Evolutionary conservation across 2,797 vertebrate species (phyloP).

Genomic region (Limosa lapponica): DNA sequence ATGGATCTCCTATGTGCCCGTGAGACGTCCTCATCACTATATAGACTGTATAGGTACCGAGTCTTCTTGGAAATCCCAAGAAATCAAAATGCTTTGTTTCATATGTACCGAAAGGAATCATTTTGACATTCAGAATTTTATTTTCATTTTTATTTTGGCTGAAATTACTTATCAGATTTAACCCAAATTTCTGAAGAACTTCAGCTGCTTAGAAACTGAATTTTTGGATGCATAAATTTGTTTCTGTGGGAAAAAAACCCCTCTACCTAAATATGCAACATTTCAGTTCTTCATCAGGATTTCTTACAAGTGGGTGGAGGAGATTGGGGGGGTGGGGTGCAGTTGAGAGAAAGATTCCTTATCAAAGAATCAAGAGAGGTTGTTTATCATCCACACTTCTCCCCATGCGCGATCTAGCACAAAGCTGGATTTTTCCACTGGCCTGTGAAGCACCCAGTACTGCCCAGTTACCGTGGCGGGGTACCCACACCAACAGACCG

Average conservation of each 20-base stretch:
- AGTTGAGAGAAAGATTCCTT: not conserved
- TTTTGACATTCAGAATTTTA: not conserved
- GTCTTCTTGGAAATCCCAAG: not conserved
- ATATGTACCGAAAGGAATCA: not conserved
- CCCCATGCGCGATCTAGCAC: not conserved
- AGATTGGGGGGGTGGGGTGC: rapidly evolving
- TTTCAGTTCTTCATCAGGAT: not conserved
- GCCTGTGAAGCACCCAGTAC: not conserved
- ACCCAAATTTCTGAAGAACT: conserved; percentile 48
- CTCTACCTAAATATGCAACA: not conserved
- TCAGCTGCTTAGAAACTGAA: conserved; percentile 24
- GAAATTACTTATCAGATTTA: conserved; percentile 24
- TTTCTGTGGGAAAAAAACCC: not conserved
- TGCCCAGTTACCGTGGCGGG: not conserved
- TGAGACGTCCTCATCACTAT: not conserved
- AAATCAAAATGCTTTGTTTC: conserved; percentile 10
- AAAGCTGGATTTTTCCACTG: conserved; percentile 12
- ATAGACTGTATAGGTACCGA: not conserved
- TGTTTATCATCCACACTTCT: not conserved
- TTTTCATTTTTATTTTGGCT: conserved; percentile 46
- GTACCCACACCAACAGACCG: not conserved
- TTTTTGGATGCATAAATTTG: not conserved
- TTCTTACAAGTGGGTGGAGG: conserved; percentile 11
- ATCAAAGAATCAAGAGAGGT: not conserved
- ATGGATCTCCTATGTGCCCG: not conserved